These are phyloP conservation scores for Hartigia nigra DNA, from an alignment of 2,888 invertebrate species.

Conservation along the genomic window DNA sequence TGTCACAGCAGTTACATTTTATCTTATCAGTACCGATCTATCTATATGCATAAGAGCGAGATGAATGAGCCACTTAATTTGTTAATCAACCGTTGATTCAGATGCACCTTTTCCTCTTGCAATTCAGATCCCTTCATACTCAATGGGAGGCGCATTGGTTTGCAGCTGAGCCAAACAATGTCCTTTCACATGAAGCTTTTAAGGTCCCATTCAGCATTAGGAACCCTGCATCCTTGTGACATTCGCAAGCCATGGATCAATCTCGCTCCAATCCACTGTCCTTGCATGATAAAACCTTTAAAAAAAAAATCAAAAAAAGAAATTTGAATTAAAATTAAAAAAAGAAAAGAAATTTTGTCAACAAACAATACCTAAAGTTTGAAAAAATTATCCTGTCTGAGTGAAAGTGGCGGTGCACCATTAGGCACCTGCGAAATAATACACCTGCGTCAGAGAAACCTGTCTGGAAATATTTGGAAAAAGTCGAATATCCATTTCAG, in stretches of 20 bases:
- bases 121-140: conserved; percentile 38
- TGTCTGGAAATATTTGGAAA: background rate
- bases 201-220: conserved; percentile 55
- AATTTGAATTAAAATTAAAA: background rate
- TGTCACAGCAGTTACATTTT: background rate
- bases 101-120: conserved; percentile 58
- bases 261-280: background rate
- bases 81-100: conserved; percentile 64
- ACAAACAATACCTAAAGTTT: background rate
- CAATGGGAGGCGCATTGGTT: conserved; percentile 46
- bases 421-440: background rate
- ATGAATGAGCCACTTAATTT: conserved; percentile 64
- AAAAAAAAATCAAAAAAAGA: background rate
- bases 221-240: conserved; percentile 27
- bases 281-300: background rate
- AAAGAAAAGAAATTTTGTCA: background rate
- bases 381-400: background rate
- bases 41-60: conserved; percentile 24
- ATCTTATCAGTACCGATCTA: background rate
- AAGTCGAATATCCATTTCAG: background rate
- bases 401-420: background rate
- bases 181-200: conserved; percentile 64
- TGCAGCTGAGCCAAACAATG: conserved; percentile 65
- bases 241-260: conserved; percentile 12
- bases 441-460: background rate